Evolutionary conservation across 2,797 vertebrate species (phyloP), one percentile per base, ranked within the genome.

Genomic region (Erpetoichthys calabaricus): DNA sequence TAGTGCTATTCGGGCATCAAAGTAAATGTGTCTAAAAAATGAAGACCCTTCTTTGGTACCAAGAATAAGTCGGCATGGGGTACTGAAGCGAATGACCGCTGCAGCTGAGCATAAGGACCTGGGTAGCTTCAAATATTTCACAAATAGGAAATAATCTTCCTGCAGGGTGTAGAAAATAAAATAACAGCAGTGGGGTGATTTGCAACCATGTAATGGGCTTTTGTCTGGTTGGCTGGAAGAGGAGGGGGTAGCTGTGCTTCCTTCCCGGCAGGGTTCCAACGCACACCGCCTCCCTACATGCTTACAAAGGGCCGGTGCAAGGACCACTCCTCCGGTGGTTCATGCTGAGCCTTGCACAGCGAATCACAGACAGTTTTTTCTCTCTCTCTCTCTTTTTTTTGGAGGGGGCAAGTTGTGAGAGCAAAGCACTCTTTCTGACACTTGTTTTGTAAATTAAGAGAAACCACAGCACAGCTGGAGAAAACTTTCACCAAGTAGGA

Each of bases 181-280:
- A 86, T 89, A 90, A 84, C 84, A 85, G 84, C 86, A 75, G 85
- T 76, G 81, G 82, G 83, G 87, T 88, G 91, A 94, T 93, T 92
- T 90, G 89, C 88, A 93, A 81, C 84, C 91, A 81, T 91, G 90
- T 92, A 94, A 90, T 88, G 80, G 88, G 89, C 90, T 91, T 94
- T 94, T 85, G 85, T 87, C 80, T 75, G 72, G 71, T 84, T 83
- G 85, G 74, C 67, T 72, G 70, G 80, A 65, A 70, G 66, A 58
- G 60, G 42, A 69, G 73, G 81, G 83, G 80, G 78, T 63, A 82
- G 80, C 84, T 82, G 82, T 81, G 82, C 75, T 86, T 86, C 84
- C 77, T 80, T 86, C 90, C 77, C 88, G 55, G 81, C 86, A 76
- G 89, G 89, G 69, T 78, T 82, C 75, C 83, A 76, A 73, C 81